A percentile compares a stretch with the other conserved stretches of the same genome.
Evolutionary conservation across 2,113 vertebrate genomes (phyloP).

Genomic region (Stictonetta naevosa): DNA sequence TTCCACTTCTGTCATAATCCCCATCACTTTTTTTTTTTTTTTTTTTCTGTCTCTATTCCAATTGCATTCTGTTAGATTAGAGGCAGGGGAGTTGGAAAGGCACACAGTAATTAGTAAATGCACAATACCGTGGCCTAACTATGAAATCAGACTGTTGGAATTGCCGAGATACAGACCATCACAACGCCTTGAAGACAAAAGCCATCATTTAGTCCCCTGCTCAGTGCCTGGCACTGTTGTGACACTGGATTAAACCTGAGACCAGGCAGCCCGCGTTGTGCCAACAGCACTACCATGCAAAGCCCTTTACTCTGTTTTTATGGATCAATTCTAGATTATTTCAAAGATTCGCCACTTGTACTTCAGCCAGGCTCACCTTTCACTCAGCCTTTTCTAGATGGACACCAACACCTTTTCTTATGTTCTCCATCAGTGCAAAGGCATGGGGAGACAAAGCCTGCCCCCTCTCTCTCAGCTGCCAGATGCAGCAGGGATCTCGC

Average conservation of each 20-base stretch:
- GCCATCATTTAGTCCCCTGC: neutral
- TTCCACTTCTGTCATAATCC: conserved; percentile 29
- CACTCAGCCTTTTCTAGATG: neutral
- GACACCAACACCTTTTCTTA: neutral
- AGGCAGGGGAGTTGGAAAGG: neutral
- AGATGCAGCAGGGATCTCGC: neutral
- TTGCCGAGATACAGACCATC: neutral
- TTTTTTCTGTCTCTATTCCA: neutral
- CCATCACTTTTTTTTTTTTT: neutral
- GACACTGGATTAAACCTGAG: neutral
- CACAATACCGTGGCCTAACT: neutral
- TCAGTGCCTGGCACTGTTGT: neutral
- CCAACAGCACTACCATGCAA: neutral
- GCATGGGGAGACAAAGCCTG: neutral
- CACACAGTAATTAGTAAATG: conserved; percentile 26
- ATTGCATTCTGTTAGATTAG: neutral
- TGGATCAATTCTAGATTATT: neutral
- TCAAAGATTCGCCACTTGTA: neutral
- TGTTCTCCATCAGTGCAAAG: neutral
- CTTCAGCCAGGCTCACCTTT: neutral
- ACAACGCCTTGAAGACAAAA: neutral
- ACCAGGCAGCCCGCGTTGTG: neutral
- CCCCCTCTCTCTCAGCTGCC: neutral
- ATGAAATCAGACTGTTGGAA: neutral
- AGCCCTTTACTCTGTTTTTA: neutral